phyloP scores from a whole-genome alignment of 2,113 vertebrate species.

The Panthera tigris region DNA sequence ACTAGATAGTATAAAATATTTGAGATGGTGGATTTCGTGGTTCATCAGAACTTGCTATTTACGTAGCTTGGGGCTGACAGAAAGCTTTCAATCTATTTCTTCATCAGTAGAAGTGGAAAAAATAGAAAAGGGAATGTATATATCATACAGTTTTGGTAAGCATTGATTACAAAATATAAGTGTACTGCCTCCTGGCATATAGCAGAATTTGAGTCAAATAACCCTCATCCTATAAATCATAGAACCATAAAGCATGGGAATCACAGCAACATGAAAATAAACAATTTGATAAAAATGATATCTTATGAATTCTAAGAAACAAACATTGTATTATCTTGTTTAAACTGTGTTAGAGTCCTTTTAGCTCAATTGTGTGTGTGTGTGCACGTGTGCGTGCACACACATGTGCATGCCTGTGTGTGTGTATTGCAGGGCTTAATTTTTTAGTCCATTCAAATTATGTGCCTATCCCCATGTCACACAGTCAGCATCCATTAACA shows the following conservation, averaged over 20 bases:
- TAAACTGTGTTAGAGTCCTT: background rate
- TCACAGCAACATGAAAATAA: background rate
- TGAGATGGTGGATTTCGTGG: background rate
- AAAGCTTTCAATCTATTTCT: background rate
- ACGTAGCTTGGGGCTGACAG: background rate
- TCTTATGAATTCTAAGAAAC: background rate
- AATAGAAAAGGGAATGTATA: background rate
- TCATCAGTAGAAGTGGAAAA: background rate
- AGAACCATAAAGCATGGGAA: background rate
- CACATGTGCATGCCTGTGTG: background rate
- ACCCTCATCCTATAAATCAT: background rate
- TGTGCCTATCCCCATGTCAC: background rate
- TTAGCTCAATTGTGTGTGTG: background rate
- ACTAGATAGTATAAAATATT: background rate
- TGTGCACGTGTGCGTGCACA: background rate
- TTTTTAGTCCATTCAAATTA: background rate
- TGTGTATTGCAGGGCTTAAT: background rate
- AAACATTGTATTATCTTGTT: background rate
- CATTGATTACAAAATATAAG: background rate
- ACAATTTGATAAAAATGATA: background rate
- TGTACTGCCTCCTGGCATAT: background rate
- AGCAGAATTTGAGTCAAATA: background rate
- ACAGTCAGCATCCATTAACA: background rate
- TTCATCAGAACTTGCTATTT: background rate
- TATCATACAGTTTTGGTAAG: background rate